A percentile compares a stretch with the other conserved stretches of the same genome.
phyloP scores from a whole-genome alignment of 2,113 vertebrate species.

The Athene cunicularia region DNA sequence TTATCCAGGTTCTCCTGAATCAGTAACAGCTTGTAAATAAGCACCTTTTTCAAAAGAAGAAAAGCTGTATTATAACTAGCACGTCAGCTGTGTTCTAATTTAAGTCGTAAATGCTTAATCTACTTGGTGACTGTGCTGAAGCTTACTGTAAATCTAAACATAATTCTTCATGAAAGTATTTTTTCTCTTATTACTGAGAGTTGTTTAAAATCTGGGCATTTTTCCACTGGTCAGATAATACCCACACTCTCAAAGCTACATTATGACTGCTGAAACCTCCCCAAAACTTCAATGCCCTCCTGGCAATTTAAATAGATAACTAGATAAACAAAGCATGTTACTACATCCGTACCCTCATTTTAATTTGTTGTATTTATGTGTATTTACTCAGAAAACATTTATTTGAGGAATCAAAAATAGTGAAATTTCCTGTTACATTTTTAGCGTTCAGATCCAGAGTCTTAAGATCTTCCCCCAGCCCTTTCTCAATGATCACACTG shows the following conservation, averaged over 20 bases:
- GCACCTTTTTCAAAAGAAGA: neutral
- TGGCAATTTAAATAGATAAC: neutral
- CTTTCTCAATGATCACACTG: neutral
- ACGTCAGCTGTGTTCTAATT: neutral
- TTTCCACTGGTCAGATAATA: neutral
- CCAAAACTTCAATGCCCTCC: neutral
- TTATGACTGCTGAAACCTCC: neutral
- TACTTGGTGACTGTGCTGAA: neutral
- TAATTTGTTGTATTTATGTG: neutral
- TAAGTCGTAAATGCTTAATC: neutral
- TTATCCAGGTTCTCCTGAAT: neutral
- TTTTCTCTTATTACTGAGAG: neutral
- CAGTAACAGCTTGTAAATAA: neutral
- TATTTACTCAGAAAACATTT: neutral
- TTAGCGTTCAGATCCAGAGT: neutral
- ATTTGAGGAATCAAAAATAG: neutral
- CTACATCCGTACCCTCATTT: neutral
- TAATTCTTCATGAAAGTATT: neutral
- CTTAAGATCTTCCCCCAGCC: rapidly evolving
- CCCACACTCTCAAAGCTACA: neutral
- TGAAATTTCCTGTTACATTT: neutral
- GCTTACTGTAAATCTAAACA: neutral
- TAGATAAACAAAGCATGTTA: neutral
- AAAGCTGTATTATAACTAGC: neutral
- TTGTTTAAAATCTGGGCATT: neutral